Conservation (phyloP, 2,888 invertebrate species). For the Dolichopus griseipennis region DNA sequence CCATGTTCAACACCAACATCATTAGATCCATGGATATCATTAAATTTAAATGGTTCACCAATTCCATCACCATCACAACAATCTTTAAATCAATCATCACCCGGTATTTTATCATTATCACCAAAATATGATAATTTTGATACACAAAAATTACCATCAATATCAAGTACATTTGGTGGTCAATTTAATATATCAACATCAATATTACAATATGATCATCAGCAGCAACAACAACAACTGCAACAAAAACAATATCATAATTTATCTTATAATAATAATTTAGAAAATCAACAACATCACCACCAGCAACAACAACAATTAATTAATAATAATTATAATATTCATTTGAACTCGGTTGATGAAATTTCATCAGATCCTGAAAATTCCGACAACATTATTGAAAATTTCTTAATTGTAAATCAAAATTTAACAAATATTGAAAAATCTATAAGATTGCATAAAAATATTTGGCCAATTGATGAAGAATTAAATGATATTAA, state of each 20-base stretch:
- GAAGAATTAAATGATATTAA: constrained; percentile 32
- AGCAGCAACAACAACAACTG: constrained; percentile 20
- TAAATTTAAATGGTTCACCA: constrained; percentile 16
- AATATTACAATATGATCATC: constrained; percentile 13
- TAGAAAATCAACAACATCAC: not conserved
- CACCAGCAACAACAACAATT: not conserved
- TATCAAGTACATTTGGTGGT: constrained; percentile 37
- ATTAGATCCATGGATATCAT: constrained; percentile 40
- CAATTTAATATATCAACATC: constrained; percentile 21
- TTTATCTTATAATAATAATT: not conserved
- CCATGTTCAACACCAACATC: constrained; percentile 42
- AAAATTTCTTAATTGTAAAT: not conserved
- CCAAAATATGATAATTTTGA: constrained; percentile 19
- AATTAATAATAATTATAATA: not conserved
- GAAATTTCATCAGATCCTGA: not conserved
- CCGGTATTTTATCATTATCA: not conserved
- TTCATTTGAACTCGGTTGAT: not conserved
- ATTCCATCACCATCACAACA: constrained; percentile 17
- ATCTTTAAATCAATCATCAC: too few species aligned
- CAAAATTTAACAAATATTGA: constrained; percentile 24
- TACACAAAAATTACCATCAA: constrained; percentile 36
- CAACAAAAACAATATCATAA: not conserved
- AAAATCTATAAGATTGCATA: constrained; percentile 41
- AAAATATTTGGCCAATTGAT: constrained; percentile 39
- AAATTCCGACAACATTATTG: not conserved